A percentile compares a stretch with the other conserved stretches of the same genome.
Conservation (phyloP, 2,888 invertebrate genomes). For the Drosophila nr. medialis region DNA sequence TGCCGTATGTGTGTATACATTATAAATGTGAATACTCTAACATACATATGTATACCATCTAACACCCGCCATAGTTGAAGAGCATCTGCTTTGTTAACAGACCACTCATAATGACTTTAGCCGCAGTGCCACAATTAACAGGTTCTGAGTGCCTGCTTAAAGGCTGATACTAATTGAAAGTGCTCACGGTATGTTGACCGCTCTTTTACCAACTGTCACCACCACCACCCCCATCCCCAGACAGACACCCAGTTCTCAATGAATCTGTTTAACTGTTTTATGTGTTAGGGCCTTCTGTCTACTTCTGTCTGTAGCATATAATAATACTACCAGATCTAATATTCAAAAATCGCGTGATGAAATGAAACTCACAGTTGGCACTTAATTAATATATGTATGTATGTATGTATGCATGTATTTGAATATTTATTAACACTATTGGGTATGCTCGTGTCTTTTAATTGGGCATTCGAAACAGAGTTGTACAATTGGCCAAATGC, state of each 20-base stretch:
- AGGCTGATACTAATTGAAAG: constrained; percentile 60
- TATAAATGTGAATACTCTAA: not conserved
- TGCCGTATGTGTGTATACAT: not conserved
- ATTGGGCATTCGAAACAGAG: not conserved
- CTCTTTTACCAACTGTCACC: constrained; percentile 15
- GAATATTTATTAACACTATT: not conserved
- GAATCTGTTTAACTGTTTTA: not conserved
- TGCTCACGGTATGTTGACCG: constrained; percentile 36
- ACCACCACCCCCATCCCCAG: no score
- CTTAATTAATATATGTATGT: not conserved
- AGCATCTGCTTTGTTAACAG: constrained; percentile 59
- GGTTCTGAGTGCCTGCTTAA: constrained; percentile 40
- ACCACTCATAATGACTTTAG: constrained; percentile 53
- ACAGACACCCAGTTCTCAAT: not conserved
- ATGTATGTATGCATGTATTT: not conserved
- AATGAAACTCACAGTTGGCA: not conserved
- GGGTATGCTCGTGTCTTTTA: not conserved
- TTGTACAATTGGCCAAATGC: not conserved
- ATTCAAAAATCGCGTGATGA: constrained; percentile 1
- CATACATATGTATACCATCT: no score
- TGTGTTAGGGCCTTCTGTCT: not conserved
- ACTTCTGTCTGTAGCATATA: no score
- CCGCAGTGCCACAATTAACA: constrained; percentile 56
- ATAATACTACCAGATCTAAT: not conserved
- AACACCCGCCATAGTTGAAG: not conserved